Base-by-base conservation (phyloP, 2,797 vertebrate genomes). In the Pelodytes ibericus region DNA sequence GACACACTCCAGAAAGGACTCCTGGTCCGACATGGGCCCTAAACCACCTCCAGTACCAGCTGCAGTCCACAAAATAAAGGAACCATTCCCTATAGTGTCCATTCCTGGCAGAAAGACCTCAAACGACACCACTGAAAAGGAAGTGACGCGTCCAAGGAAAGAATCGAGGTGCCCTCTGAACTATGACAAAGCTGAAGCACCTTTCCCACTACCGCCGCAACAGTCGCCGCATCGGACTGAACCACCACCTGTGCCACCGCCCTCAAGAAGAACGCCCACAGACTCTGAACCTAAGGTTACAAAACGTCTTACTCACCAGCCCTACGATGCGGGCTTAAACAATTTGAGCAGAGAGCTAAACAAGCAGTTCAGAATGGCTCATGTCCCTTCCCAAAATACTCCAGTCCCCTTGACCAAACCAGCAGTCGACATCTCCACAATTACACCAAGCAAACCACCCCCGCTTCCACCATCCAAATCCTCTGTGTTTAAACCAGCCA, bases 301-400 rank as follows among this genome's bases (percentile, higher is more conserved):
- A 2, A 41, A 24, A 7, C 76, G 2, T 82, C 80, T 0, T 60
- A 5, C 0, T 60, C 88, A 0, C 53, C 82, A 58, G 86, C 79
- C 29, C 51, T 84, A 24, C 81, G 80, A 60, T 64, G 27, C 11
- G 2, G 8, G 24, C 13, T 24, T 27, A 18, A 25, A 13, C 82
- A 51, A 58, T 83, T 33, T 90, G 77, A 93, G 91, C 0, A 84
- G 93, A n/a, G 89, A 91, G 49, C 82, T 96, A 22, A 80, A 86
- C 20, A 81, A 16, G 30, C 86, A 77, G 31, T 15, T 91, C 58
- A 20, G 20, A 39, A 63, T 3, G 1, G 1, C 15, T n/a, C n/a
- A n/a, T n/a, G n/a, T n/a, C 51, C 2, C 22, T 41, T 2, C 63
- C 49, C 7, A 31, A 85, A 3, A 49, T 15, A 18, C 66, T n/a